These are phyloP conservation scores for Argentina silus DNA, from an alignment of 2,797 vertebrate genomes.

Conservation along the genomic window DNA sequence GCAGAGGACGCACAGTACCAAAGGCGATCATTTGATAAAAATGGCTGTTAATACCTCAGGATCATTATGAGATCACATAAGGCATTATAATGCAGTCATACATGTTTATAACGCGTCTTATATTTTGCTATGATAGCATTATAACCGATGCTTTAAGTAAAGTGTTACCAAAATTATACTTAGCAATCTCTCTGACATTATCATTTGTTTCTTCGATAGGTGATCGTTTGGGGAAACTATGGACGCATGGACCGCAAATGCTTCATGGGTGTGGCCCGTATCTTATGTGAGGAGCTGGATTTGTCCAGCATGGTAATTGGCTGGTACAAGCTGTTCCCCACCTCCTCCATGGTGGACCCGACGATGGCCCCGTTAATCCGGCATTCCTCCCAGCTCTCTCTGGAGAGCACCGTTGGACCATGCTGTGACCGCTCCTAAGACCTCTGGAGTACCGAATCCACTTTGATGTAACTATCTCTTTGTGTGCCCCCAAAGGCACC, in stretches of 20 bases:
- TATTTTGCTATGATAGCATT: too few species aligned
- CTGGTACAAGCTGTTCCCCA: conserved; percentile 99
- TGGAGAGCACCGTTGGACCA: conserved; percentile 97
- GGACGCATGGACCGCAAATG: conserved; percentile 98
- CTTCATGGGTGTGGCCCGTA: conserved; percentile 98
- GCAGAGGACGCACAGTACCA: neutral
- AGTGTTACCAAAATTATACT: neutral
- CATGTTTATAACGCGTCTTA: too few species aligned
- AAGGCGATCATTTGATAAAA: neutral
- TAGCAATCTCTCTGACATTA: neutral
- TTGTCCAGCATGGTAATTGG: conserved; percentile 94
- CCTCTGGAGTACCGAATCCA: conserved; percentile 24
- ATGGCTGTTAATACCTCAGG: too few species aligned
- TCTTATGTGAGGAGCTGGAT: conserved; percentile 98
- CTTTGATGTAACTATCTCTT: conserved; percentile 64
- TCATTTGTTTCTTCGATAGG: conserved; percentile 66
- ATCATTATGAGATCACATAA: too few species aligned
- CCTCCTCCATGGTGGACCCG: conserved; percentile 98
- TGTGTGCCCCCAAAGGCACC: conserved; percentile 43
- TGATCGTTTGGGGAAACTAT: conserved; percentile 99
- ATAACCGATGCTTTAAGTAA: too few species aligned
- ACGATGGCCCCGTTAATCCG: conserved; percentile 92
- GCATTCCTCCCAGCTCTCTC: conserved; percentile 97
- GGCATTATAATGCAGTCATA: too few species aligned
- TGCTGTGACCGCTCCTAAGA: conserved; percentile 94